Percentiles rank a stretch among this genome's conserved stretches.
Conservation (phyloP, 2,888 invertebrate genomes). For the Zelleria hepariella region DNA sequence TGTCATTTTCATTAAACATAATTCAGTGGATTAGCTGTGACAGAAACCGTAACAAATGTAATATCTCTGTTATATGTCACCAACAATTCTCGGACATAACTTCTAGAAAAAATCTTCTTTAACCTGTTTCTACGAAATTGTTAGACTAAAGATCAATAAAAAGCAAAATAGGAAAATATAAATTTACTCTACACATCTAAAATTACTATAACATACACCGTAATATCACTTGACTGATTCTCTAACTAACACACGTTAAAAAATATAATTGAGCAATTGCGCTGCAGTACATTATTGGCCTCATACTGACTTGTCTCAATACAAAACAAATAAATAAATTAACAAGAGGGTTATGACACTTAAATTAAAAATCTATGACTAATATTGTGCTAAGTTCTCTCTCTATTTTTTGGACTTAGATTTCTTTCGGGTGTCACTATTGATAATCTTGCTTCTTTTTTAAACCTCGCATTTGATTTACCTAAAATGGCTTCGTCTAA, state of each 20-base stretch:
- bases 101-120: too few species aligned
- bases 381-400: slow-evolving; percentile 26
- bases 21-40: too few species aligned
- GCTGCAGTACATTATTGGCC: slow-evolving; percentile 12
- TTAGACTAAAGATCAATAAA: not conserved
- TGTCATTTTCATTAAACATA: too few species aligned
- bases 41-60: too few species aligned
- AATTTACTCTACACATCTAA: slow-evolving; percentile 53
- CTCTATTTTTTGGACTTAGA: slow-evolving; percentile 37
- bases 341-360: slow-evolving; percentile 53
- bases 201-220: slow-evolving; percentile 50
- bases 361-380: slow-evolving; percentile 53
- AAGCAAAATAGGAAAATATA: slow-evolving; percentile 36
- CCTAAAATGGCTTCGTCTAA: slow-evolving; percentile 57
- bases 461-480: slow-evolving; percentile 28
- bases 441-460: slow-evolving; percentile 23
- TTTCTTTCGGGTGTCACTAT: slow-evolving; percentile 31
- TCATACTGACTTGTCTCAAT: slow-evolving; percentile 8
- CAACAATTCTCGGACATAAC: too few species aligned
- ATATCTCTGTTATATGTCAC: too few species aligned
- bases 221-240: slow-evolving; percentile 71
- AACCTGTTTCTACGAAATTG: too few species aligned
- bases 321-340: slow-evolving; percentile 41
- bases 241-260: slow-evolving; percentile 13
- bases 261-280: slow-evolving; percentile 16